A percentile compares a stretch with the other conserved stretches of the same genome.
Evolutionary conservation across 2,113 vertebrate species (phyloP).

Genomic region (Percopsis transmontana): DNA sequence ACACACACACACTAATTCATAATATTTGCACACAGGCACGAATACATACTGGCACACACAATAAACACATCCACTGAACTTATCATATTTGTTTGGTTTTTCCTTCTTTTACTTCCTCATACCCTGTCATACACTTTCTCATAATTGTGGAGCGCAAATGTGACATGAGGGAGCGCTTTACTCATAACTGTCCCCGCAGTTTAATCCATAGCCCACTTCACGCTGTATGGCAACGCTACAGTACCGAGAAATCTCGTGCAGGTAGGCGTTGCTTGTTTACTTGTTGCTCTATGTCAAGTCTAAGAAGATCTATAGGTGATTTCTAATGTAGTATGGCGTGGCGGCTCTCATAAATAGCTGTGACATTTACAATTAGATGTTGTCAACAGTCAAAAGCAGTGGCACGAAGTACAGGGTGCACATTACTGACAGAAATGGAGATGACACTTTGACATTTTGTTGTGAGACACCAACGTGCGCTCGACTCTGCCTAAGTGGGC

Average conservation of each 20-base stretch:
- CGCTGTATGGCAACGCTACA: conserved; percentile 1
- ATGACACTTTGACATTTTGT: conserved; percentile 74
- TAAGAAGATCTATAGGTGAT: conserved; percentile 59
- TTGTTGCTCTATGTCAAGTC: conserved; percentile 36
- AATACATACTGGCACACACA: too few species aligned
- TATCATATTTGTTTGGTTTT: background rate
- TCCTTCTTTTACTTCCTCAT: background rate
- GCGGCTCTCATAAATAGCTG: conserved; percentile 57
- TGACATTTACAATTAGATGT: conserved; percentile 76
- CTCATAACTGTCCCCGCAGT: conserved; percentile 6
- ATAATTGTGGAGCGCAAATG: background rate
- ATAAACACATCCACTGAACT: too few species aligned
- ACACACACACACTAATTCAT: background rate
- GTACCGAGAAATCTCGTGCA: conserved; percentile 22
- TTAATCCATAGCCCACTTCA: background rate
- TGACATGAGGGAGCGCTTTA: conserved; percentile 17
- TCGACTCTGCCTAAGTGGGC: conserved; percentile 66
- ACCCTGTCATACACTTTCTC: background rate
- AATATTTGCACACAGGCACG: too few species aligned
- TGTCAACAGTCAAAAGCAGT: conserved; percentile 68
- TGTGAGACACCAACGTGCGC: conserved; percentile 62
- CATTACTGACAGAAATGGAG: conserved; percentile 66
- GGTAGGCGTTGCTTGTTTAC: conserved; percentile 17
- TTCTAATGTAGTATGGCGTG: conserved; percentile 50
- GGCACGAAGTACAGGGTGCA: conserved; percentile 72